Conservation (phyloP, 2,888 invertebrate genomes). For the Matsumyia berberina region DNA sequence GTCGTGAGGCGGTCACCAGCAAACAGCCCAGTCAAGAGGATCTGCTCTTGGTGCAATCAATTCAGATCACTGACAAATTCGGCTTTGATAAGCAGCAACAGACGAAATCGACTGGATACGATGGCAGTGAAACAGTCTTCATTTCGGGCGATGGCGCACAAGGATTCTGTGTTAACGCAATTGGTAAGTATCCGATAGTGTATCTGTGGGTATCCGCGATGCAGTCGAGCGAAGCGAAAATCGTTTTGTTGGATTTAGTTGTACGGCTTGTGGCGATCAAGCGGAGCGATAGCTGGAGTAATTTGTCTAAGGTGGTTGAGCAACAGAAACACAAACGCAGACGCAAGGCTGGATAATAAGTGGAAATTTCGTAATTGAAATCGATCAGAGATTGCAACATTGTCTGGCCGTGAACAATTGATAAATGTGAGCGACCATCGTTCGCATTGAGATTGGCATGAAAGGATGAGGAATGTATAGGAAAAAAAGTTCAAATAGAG, state of each 20-base stretch:
- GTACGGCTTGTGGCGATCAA: slow-evolving; percentile 20
- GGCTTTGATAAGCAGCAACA: slow-evolving; percentile 90
- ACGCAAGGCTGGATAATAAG: slow-evolving; percentile 4
- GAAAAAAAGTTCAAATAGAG: no score
- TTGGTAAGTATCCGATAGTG: slow-evolving; percentile 80
- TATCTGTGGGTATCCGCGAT: neutral
- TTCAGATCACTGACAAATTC: slow-evolving; percentile 96
- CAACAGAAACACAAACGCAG: neutral
- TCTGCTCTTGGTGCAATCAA: slow-evolving; percentile 94
- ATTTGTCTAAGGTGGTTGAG: slow-evolving; percentile 46
- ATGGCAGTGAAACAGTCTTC: slow-evolving; percentile 89
- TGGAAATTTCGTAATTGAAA: slow-evolving; percentile 64
- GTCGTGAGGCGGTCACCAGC: slow-evolving; percentile 79
- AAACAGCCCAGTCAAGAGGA: slow-evolving; percentile 87
- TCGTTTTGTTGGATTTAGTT: slow-evolving; percentile 58
- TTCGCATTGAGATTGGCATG: no score
- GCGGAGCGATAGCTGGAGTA: slow-evolving; percentile 15
- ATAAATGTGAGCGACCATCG: slow-evolving; percentile 1
- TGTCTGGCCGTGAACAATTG: slow-evolving; percentile 55
- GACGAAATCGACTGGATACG: slow-evolving; percentile 84
- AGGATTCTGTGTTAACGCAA: slow-evolving; percentile 84
- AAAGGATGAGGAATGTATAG: no score
- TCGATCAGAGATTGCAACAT: slow-evolving; percentile 60
- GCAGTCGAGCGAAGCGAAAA: slow-evolving; percentile 47
- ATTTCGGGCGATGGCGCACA: slow-evolving; percentile 86